phyloP scores from a whole-genome alignment of 2,797 vertebrate species.

The Syndactyla subalaris region DNA sequence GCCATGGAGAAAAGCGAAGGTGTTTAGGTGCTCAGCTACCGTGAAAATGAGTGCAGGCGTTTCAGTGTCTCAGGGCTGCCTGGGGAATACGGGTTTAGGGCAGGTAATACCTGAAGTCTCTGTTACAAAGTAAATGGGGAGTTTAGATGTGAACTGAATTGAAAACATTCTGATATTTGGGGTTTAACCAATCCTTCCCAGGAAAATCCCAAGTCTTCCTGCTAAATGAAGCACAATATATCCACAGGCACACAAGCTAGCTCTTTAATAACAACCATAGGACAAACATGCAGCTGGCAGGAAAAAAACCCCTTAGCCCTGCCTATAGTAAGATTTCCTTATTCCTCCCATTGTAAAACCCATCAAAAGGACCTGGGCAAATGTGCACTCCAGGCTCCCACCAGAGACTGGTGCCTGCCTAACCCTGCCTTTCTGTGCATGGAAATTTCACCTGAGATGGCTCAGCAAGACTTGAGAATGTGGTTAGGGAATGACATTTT shows the following conservation, averaged over 20 bases:
- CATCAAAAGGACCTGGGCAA: background rate
- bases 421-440: background rate
- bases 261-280: background rate
- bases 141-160: background rate
- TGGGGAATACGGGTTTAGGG: background rate
- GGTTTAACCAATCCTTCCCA: background rate
- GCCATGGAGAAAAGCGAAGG: accelerated
- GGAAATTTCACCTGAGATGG: background rate
- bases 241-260: background rate
- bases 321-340: background rate
- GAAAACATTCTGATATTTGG: background rate
- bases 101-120: background rate
- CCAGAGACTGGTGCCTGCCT: background rate
- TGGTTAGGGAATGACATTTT: background rate
- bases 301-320: background rate
- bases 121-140: background rate
- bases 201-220: background rate
- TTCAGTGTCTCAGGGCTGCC: background rate
- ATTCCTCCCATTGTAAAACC: background rate
- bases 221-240: background rate
- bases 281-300: background rate
- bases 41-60: background rate
- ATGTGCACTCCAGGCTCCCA: background rate
- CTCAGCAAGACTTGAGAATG: background rate
- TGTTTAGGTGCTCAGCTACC: background rate